A percentile compares a stretch with the other conserved stretches of the same genome.
Evolutionary conservation across 2,888 invertebrate genomes (phyloP).

Genomic region (Miltochrista miniata): DNA sequence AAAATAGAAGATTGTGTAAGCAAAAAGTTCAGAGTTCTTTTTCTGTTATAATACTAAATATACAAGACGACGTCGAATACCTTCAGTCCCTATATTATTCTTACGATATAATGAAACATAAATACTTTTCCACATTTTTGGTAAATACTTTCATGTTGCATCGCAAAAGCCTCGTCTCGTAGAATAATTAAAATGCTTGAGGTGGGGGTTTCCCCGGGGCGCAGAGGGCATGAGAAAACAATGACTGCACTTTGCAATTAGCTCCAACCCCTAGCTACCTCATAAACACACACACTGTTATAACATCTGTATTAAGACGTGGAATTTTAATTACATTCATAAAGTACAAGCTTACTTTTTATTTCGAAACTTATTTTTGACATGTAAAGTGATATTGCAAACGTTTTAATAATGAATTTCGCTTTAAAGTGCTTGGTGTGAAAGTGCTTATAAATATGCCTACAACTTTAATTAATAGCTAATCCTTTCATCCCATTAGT

Average conservation of each 20-base stretch:
- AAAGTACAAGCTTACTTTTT: too few species aligned
- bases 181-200: conserved; percentile 55
- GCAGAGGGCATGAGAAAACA: conserved; percentile 57
- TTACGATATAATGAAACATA: not conserved
- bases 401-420: too few species aligned
- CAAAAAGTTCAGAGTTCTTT: too few species aligned
- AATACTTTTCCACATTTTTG: not conserved
- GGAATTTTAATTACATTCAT: conserved; percentile 15
- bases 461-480: too few species aligned
- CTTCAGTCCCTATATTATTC: not conserved
- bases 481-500: too few species aligned
- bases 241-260: conserved; percentile 74
- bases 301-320: conserved; percentile 12
- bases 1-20: not conserved
- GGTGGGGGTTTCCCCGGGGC: conserved; percentile 40
- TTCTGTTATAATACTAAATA: not conserved
- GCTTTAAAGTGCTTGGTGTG: too few species aligned
- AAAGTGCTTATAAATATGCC: too few species aligned
- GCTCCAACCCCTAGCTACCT: conserved; percentile 52
- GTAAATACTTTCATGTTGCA: conserved; percentile 12
- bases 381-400: too few species aligned
- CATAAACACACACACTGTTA: conserved; percentile 10
- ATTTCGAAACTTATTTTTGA: too few species aligned
- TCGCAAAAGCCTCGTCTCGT: conserved; percentile 35
- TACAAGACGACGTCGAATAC: too few species aligned